Percentiles rank a stretch among this genome's conserved stretches.
Conservation (phyloP, 2,113 vertebrate genomes). For the Megalops atlanticus region DNA sequence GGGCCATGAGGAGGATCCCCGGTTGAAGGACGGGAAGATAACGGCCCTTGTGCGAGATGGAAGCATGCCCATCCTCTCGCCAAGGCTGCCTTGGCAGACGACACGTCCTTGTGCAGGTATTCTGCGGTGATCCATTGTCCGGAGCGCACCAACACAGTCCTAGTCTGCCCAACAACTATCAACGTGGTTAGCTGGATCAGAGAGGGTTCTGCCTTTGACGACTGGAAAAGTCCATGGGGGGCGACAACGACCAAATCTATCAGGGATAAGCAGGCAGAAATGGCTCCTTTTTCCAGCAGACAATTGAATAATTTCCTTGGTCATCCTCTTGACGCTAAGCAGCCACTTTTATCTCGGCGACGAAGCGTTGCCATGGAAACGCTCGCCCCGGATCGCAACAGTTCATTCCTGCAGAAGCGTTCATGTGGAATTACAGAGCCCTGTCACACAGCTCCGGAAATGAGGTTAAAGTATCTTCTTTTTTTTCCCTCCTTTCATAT, state of each 20-base stretch:
- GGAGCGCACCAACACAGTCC: neutral
- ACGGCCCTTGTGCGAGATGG: neutral
- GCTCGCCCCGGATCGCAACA: neutral
- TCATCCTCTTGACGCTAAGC: neutral
- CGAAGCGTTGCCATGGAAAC: neutral
- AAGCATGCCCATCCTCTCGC: neutral
- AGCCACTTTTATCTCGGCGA: neutral
- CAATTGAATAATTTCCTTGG: conserved; percentile 1
- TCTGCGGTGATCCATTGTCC: neutral
- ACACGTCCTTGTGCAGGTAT: neutral
- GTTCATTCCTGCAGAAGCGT: neutral
- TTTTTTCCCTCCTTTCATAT: neutral
- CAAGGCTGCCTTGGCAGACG: neutral
- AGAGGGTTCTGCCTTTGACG: neutral
- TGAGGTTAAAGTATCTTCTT: neutral
- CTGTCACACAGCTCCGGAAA: neutral
- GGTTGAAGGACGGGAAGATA: neutral
- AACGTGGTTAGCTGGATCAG: neutral
- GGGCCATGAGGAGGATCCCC: neutral
- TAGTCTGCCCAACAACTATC: no score
- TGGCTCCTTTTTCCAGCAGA: neutral
- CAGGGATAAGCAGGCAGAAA: neutral
- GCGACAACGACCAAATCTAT: neutral
- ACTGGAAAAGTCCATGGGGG: neutral
- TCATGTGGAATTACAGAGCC: neutral